These are phyloP conservation scores for Papilio elwesi DNA, from an alignment of 2,888 invertebrate species.

Conservation along the genomic window DNA sequence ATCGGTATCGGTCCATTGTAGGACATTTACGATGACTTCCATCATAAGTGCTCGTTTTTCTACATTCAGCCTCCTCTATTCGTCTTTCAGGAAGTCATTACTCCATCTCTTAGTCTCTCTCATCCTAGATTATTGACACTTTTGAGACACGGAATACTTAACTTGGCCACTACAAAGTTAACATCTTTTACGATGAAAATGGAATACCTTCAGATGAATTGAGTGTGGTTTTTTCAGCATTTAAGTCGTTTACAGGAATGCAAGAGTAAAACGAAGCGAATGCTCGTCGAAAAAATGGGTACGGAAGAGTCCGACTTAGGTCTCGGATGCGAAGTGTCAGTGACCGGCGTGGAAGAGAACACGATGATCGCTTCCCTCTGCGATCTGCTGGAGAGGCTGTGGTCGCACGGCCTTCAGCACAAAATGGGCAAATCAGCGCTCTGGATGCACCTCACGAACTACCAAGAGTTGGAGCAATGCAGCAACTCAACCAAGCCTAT, in stretches of 20 bases:
- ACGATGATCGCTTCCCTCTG: conserved; percentile 99
- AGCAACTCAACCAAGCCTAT: conserved; percentile 80
- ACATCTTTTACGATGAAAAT: no score
- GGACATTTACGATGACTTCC: no score
- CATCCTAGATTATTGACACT: no score
- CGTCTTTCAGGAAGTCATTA: no score
- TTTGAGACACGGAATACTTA: no score
- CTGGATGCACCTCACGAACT: conserved; percentile 97
- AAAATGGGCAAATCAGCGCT: conserved; percentile 98
- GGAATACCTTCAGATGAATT: no score
- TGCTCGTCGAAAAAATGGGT: conserved; percentile 99
- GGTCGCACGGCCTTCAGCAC: conserved; percentile 98
- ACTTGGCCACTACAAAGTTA: no score
- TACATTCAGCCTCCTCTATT: no score
- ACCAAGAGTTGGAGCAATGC: conserved; percentile 92
- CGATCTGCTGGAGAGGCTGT: conserved; percentile 97
- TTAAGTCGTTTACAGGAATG: conserved; percentile 86
- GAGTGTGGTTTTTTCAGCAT: no score
- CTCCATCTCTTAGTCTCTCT: no score
- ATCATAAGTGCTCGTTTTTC: no score
- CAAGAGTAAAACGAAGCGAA: conserved; percentile 97
- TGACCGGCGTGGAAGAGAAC: conserved; percentile 95
- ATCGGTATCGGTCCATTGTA: no score
- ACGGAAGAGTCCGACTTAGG: conserved; percentile 97
- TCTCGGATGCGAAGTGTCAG: conserved; percentile 90